Evolutionary conservation across 2,797 vertebrate genomes (phyloP).

Genomic region (Zalophus californianus): DNA sequence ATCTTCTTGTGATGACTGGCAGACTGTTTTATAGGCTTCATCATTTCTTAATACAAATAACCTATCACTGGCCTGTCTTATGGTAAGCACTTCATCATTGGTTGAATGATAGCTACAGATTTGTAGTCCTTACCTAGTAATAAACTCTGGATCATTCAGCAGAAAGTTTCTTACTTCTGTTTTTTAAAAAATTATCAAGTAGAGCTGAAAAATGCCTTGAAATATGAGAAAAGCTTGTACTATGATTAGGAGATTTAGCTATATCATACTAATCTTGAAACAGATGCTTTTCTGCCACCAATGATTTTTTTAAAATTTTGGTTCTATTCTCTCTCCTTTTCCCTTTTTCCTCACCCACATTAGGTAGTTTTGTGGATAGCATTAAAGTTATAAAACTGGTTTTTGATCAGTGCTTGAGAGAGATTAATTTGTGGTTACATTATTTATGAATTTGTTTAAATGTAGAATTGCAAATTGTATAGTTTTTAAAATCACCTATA

Average conservation of each 20-base stretch:
- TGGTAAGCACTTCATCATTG: neutral
- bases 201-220: neutral
- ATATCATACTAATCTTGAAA: neutral
- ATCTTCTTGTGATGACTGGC: neutral
- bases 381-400: neutral
- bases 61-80: neutral
- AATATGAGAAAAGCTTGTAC: neutral
- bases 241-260: neutral
- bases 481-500: neutral
- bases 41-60: neutral
- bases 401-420: neutral
- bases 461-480: neutral
- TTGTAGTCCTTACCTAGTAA: neutral
- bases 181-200: neutral
- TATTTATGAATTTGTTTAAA: neutral
- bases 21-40: neutral
- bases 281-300: neutral
- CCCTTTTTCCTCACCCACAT: neutral
- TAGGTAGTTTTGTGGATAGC: neutral
- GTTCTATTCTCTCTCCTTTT: neutral
- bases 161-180: neutral
- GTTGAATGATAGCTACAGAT: neutral
- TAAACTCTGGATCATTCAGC: neutral
- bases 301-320: neutral
- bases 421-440: neutral